phyloP scores from a whole-genome alignment of 2,888 invertebrate species.

The Eutolmus rufibarbis region DNA sequence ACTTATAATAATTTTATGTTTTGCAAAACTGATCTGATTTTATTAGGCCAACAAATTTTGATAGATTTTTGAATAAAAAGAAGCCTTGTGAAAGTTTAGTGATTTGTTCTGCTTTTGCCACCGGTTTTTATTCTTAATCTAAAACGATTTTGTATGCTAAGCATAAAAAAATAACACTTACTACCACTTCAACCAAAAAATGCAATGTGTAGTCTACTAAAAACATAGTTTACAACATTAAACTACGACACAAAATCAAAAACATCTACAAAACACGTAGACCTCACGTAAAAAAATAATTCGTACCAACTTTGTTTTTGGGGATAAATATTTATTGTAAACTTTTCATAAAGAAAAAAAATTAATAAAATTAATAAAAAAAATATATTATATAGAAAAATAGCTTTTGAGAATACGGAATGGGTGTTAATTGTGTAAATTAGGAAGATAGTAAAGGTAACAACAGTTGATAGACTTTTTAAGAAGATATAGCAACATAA shows the following conservation, averaged over 20 bases:
- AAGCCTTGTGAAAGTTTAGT: not conserved
- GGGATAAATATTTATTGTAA: not conserved
- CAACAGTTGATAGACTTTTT: not conserved
- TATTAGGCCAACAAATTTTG: too few species aligned
- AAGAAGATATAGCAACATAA: not conserved
- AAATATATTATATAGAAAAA: not conserved
- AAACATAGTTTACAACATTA: not conserved
- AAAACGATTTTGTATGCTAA: not conserved
- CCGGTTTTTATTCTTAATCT: not conserved
- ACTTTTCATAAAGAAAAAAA: not conserved
- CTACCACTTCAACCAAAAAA: not conserved
- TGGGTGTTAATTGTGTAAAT: slow-evolving; percentile 26
- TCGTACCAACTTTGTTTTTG: not conserved
- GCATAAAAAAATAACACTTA: not conserved
- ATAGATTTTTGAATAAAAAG: too few species aligned
- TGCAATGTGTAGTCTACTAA: not conserved
- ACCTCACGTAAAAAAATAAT: not conserved
- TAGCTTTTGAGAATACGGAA: not conserved
- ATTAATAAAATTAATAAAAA: not conserved
- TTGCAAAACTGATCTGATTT: too few species aligned
- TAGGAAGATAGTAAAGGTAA: not conserved
- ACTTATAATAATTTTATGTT: too few species aligned
- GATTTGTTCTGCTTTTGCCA: not conserved
- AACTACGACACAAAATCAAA: not conserved
- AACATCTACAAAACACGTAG: not conserved